These are phyloP conservation scores for Caenorhabditis afra DNA, from an alignment of 2,888 invertebrate species.

Conservation along the genomic window DNA sequence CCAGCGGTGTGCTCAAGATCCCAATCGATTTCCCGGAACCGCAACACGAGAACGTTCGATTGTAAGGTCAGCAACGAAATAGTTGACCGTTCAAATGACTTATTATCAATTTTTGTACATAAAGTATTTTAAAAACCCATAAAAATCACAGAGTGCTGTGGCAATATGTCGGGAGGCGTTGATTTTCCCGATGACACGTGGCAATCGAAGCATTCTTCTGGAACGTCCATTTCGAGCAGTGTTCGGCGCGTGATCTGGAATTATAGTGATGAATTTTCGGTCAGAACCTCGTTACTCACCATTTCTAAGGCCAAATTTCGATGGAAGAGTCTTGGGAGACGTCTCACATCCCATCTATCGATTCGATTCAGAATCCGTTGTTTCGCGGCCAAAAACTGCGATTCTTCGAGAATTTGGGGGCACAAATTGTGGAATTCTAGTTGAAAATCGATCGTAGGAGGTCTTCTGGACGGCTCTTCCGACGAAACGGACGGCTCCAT, in stretches of 20 bases:
- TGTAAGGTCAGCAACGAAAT: slow-evolving; percentile 12
- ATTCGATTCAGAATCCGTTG: not conserved
- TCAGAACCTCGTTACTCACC: slow-evolving; percentile 5
- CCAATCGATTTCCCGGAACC: slow-evolving; percentile 24
- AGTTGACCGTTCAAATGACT: no score
- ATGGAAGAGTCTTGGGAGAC: slow-evolving; percentile 32
- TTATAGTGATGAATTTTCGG: not conserved
- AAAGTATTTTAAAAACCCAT: not conserved
- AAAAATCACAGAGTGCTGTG: not conserved
- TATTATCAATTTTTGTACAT: slow-evolving; percentile 11
- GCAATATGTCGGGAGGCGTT: slow-evolving; percentile 42
- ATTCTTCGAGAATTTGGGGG: slow-evolving; percentile 37
- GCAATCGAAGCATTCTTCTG: slow-evolving; percentile 45
- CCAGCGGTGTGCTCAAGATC: slow-evolving; percentile 14
- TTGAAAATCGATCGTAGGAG: not conserved
- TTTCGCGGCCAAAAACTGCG: slow-evolving; percentile 9
- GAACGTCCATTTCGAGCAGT: slow-evolving; percentile 34
- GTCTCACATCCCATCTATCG: not conserved
- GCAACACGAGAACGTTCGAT: slow-evolving; percentile 7
- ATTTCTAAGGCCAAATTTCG: slow-evolving; percentile 42
- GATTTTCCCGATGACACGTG: slow-evolving; percentile 5
- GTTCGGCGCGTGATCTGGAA: slow-evolving; percentile 47
- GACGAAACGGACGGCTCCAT: not conserved
- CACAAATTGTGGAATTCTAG: slow-evolving; percentile 36
- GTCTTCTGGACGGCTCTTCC: not conserved